A percentile compares a stretch with the other conserved stretches of the same genome.
Evolutionary conservation across 2,888 invertebrate species (phyloP).

Genomic region (Yponomeuta sedellus): DNA sequence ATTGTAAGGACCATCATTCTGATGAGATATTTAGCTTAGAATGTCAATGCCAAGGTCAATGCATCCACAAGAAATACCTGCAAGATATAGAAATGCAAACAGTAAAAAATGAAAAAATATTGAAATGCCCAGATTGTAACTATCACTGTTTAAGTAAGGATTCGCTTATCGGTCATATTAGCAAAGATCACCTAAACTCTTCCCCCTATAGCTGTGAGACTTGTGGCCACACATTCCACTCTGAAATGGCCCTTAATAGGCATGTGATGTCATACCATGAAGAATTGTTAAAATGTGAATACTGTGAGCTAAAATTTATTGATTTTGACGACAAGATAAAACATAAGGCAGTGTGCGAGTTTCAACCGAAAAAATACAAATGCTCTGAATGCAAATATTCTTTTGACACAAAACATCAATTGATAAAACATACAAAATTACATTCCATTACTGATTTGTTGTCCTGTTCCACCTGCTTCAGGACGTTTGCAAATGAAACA

Average conservation of each 20-base stretch:
- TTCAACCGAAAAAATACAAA: conserved; percentile 26
- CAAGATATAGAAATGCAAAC: neutral
- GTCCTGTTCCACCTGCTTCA: too few species aligned
- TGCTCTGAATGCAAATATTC: conserved; percentile 40
- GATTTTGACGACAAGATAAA: conserved; percentile 28
- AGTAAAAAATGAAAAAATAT: neutral
- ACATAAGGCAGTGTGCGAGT: conserved; percentile 36
- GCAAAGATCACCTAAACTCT: conserved; percentile 46
- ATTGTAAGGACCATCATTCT: neutral
- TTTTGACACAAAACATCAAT: conserved; percentile 29
- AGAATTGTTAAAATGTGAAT: conserved; percentile 35
- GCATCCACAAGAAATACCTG: conserved; percentile 9
- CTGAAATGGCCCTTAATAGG: conserved; percentile 38
- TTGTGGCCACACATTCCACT: conserved; percentile 46
- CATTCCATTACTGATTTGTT: neutral
- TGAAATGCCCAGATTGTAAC: conserved; percentile 45
- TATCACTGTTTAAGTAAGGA: conserved; percentile 43
- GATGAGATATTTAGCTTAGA: neutral
- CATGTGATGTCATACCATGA: conserved; percentile 43
- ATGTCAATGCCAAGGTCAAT: neutral
- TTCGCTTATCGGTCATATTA: conserved; percentile 42
- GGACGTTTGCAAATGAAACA: too few species aligned
- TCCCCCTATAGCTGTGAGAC: conserved; percentile 45
- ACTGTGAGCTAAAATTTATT: conserved; percentile 40
- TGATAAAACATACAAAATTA: neutral